phyloP scores from a whole-genome alignment of 2,888 invertebrate species.

The Patella pellucida region DNA sequence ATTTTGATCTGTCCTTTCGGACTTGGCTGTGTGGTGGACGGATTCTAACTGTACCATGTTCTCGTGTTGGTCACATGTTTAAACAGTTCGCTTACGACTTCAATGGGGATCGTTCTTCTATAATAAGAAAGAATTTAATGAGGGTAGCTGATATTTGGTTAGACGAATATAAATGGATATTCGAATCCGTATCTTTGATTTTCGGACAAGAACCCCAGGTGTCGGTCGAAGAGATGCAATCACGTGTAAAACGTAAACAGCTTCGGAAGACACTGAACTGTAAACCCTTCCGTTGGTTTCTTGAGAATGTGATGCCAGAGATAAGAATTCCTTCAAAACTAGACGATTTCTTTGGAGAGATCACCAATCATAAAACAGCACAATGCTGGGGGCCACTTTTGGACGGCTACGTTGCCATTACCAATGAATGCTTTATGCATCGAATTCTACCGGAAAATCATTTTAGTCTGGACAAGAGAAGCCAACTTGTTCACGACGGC shows the following conservation, averaged over 20 bases:
- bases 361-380: conserved; percentile 43
- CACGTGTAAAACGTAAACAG: conserved; percentile 74
- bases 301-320: conserved; percentile 96
- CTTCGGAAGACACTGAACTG: conserved; percentile 87
- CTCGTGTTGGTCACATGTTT: conserved; percentile 44
- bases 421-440: conserved; percentile 48
- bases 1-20: conserved; percentile 95
- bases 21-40: conserved; percentile 47
- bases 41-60: conserved; percentile 41
- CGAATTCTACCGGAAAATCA: conserved; percentile 46
- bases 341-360: conserved; percentile 45
- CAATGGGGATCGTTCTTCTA: conserved; percentile 11
- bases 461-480: conserved; percentile 41
- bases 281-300: conserved; percentile 96
- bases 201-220: conserved; percentile 27
- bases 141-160: conserved; percentile 33
- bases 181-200: conserved; percentile 8
- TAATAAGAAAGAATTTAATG: conserved; percentile 25
- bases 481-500: conserved; percentile 33
- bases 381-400: conserved; percentile 38
- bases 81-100: conserved; percentile 28
- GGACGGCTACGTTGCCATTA: conserved; percentile 45
- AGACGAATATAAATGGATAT: conserved; percentile 30
- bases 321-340: conserved; percentile 42
- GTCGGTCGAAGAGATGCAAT: conserved; percentile 33